phyloP scores from a whole-genome alignment of 2,113 vertebrate species.

The Eulemur rufifrons region DNA sequence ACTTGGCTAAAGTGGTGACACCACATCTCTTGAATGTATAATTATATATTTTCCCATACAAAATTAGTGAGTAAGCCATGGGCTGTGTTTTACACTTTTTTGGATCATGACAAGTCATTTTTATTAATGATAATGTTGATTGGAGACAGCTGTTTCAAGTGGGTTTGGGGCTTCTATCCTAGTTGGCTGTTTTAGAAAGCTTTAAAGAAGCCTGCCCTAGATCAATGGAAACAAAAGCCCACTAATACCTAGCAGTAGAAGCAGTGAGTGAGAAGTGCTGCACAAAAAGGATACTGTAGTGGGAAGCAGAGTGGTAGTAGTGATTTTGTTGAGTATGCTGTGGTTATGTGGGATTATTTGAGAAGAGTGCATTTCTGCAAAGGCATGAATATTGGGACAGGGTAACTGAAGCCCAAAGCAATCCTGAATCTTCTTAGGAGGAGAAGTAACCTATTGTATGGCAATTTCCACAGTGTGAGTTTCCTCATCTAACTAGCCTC shows the following conservation, averaged over 20 bases:
- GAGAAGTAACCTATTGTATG: neutral
- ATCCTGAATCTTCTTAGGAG: neutral
- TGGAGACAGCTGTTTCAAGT: neutral
- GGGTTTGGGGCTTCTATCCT: neutral
- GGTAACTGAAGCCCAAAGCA: neutral
- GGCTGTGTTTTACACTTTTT: neutral
- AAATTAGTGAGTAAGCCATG: neutral
- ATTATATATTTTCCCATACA: neutral
- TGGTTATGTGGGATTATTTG: neutral
- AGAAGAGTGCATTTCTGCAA: constrained; percentile 14
- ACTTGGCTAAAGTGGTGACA: constrained; percentile 31
- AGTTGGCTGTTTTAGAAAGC: neutral
- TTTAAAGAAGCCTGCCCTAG: neutral
- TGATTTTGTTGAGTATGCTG: neutral
- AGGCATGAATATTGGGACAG: neutral
- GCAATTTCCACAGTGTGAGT: neutral
- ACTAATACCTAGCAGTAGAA: neutral
- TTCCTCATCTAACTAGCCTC: neutral
- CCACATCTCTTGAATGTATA: neutral
- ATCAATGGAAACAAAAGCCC: constrained; percentile 21
- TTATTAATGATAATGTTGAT: neutral
- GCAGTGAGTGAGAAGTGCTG: neutral
- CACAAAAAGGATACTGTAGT: neutral
- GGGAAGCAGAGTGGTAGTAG: neutral
- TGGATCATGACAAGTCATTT: neutral